phyloP scores from a whole-genome alignment of 1,140 invertebrate genomes.

The Drosophila azteca region DNA sequence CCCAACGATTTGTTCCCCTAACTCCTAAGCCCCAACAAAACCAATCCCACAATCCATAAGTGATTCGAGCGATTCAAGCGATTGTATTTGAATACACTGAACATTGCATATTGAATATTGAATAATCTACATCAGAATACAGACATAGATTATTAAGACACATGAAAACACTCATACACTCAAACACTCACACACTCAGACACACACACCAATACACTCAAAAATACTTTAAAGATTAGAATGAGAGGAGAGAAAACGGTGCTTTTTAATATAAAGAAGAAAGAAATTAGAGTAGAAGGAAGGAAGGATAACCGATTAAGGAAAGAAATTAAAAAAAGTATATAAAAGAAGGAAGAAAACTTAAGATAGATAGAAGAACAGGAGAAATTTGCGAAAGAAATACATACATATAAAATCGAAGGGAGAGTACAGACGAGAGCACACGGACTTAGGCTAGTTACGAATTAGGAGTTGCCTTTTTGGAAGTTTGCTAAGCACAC shows the following conservation, averaged over 20 bases:
- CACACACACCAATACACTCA: slow-evolving; percentile 19
- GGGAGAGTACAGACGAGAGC: slow-evolving; percentile 3
- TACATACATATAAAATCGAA: too few species aligned
- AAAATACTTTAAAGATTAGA: slow-evolving; percentile 1
- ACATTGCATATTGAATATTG: too few species aligned
- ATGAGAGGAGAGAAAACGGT: slow-evolving; percentile 11
- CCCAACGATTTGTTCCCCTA: too few species aligned
- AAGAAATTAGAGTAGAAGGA: neutral
- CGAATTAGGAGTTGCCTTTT: slow-evolving; percentile 45
- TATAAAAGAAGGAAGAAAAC: too few species aligned
- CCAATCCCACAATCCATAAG: too few species aligned
- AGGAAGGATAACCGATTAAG: too few species aligned
- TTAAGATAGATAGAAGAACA: neutral
- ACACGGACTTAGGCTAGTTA: slow-evolving; percentile 48
- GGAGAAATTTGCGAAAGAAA: neutral
- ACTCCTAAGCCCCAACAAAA: too few species aligned
- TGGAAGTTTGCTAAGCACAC: slow-evolving; percentile 40
- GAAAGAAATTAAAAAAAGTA: too few species aligned
- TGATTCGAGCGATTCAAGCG: too few species aligned
- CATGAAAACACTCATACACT: slow-evolving; percentile 10
- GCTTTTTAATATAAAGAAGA: slow-evolving; percentile 11
- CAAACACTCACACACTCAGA: slow-evolving; percentile 13
- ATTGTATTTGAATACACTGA: too few species aligned
- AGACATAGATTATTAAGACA: slow-evolving; percentile 12
- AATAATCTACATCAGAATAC: too few species aligned